A percentile compares a stretch with the other conserved stretches of the same genome.
Evolutionary conservation across 2,113 vertebrate genomes (phyloP).

Genomic region (Archocentrus centrarchus): DNA sequence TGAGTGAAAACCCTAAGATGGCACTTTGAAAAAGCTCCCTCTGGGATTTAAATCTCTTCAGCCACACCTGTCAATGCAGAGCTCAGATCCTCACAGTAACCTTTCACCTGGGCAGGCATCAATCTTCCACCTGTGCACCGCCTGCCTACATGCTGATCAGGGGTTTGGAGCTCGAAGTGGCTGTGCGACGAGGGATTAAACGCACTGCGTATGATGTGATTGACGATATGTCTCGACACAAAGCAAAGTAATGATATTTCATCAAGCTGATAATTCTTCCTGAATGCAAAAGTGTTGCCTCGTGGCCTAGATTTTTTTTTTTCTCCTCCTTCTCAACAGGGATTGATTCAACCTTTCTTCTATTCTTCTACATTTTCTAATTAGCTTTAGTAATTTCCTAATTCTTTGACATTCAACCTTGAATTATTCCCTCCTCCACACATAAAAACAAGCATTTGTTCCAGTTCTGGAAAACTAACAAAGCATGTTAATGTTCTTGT

Average conservation of each 20-base stretch:
- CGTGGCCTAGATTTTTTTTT: constrained; percentile 62
- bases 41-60: constrained; percentile 63
- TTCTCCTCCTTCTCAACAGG: constrained; percentile 49
- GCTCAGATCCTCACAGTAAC: constrained; percentile 42
- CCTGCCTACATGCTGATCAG: neutral
- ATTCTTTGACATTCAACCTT: constrained; percentile 80
- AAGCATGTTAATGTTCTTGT: constrained; percentile 79
- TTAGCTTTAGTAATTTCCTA: constrained; percentile 72
- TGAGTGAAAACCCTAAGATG: constrained; percentile 63
- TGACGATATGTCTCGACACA: constrained; percentile 30
- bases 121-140: constrained; percentile 28
- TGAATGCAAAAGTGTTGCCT: constrained; percentile 17
- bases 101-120: constrained; percentile 38
- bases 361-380: constrained; percentile 68
- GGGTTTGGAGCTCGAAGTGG: neutral
- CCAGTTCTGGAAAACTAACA: constrained; percentile 74
- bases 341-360: constrained; percentile 74
- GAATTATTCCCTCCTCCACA: constrained; percentile 69
- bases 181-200: constrained; percentile 13
- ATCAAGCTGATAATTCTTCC: constrained; percentile 46
- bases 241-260: constrained; percentile 56
- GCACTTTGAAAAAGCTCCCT: constrained; percentile 65
- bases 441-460: constrained; percentile 73
- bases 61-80: constrained; percentile 62
- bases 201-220: neutral